A percentile compares a stretch with the other conserved stretches of the same genome.
Conservation (phyloP, 2,113 vertebrate species). For the Argyrosomus japonicus region DNA sequence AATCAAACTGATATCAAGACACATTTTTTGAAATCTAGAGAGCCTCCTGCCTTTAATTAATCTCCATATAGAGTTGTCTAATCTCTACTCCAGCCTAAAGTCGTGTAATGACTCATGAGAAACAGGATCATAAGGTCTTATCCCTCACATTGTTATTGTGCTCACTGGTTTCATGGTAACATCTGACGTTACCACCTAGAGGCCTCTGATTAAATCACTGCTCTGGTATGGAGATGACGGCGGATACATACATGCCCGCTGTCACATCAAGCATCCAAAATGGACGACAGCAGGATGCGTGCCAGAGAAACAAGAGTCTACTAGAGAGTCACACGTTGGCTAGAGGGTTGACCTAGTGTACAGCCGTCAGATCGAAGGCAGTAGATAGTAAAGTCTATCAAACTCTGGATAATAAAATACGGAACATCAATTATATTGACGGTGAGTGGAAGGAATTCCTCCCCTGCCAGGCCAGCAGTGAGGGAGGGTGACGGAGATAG, state of each 20-base stretch:
- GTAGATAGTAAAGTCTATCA: not conserved
- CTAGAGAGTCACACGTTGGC: not conserved
- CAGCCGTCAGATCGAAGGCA: not conserved
- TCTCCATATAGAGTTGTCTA: slow-evolving; percentile 22
- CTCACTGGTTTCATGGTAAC: slow-evolving; percentile 58
- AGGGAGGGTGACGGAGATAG: slow-evolving; percentile 23
- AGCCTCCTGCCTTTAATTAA: not conserved
- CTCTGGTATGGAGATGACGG: slow-evolving; percentile 51
- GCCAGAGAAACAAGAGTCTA: not conserved
- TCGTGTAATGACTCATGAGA: slow-evolving; percentile 56
- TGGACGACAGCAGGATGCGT: not conserved
- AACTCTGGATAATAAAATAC: not conserved
- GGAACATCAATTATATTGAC: slow-evolving; percentile 1
- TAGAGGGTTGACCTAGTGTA: not conserved
- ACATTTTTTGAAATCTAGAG: not conserved
- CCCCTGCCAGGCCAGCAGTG: not conserved
- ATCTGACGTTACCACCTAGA: slow-evolving; percentile 37
- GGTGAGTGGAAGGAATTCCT: slow-evolving; percentile 67
- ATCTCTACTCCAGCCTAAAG: slow-evolving; percentile 39
- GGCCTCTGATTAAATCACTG: slow-evolving; percentile 62
- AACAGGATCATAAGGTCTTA: slow-evolving; percentile 43
- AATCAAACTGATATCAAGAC: not conserved
- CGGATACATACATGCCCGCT: slow-evolving; percentile 7
- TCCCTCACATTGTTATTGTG: slow-evolving; percentile 50
- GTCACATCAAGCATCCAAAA: slow-evolving; percentile 39